Conservation (phyloP, 2,113 vertebrate species). For the Nestor notabilis region DNA sequence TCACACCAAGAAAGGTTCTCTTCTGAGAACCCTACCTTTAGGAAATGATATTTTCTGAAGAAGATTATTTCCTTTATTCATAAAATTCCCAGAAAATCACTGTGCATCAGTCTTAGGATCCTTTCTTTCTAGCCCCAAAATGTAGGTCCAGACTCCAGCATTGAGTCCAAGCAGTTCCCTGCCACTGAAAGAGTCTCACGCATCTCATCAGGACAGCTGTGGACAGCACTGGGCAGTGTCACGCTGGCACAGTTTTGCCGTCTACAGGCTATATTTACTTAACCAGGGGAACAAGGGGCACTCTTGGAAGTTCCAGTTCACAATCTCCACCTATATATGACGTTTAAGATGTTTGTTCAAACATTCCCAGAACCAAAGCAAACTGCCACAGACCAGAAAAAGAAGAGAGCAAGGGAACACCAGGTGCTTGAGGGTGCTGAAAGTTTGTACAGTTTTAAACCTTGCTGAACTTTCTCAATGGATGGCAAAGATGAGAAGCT, state of each 20-base stretch:
- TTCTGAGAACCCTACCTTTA: neutral
- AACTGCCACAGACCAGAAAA: neutral
- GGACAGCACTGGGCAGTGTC: accelerated
- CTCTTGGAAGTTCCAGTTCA: neutral
- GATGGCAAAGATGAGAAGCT: neutral
- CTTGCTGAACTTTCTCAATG: neutral
- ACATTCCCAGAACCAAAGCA: neutral
- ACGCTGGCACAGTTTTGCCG: neutral
- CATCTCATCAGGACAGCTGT: neutral
- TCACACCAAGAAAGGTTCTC: neutral
- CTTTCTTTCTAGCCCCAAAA: neutral
- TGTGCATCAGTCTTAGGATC: neutral
- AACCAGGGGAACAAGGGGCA: neutral
- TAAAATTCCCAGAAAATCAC: neutral
- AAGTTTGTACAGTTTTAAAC: neutral
- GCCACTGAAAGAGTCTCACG: accelerated
- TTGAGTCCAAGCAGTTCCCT: neutral
- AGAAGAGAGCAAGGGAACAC: neutral
- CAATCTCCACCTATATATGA: neutral
- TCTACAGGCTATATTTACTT: neutral
- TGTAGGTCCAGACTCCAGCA: neutral
- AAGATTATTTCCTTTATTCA: neutral
- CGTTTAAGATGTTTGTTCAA: neutral
- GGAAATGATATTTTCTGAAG: neutral
- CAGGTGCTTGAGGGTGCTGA: neutral